Evolutionary conservation across 2,113 vertebrate genomes (phyloP).

Genomic region (Helogale parvula): DNA sequence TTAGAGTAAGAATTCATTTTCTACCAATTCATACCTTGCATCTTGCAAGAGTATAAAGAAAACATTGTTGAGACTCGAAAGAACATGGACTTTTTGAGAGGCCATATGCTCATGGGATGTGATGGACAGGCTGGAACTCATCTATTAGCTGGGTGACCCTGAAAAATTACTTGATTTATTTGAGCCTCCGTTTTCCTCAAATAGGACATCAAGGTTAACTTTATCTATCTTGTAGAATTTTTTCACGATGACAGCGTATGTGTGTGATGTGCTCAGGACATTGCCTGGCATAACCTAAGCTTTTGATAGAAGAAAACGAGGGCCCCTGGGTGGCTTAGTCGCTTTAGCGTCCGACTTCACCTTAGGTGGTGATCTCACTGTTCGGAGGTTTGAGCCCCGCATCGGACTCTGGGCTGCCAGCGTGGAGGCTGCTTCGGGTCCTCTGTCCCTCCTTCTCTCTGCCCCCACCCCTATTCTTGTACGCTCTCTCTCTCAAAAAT

Average conservation of each 20-base stretch:
- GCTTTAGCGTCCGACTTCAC: no score
- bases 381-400: no score
- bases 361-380: no score
- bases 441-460: no score
- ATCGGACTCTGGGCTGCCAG: no score
- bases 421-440: no score
- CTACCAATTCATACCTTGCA: not conserved
- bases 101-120: not conserved
- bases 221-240: not conserved
- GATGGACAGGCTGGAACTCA: not conserved
- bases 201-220: conserved; percentile 27
- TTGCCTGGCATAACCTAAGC: not conserved
- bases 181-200: not conserved
- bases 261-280: not conserved
- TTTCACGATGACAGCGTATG: not conserved
- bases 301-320: not conserved
- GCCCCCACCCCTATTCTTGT: no score
- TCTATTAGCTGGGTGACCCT: not conserved
- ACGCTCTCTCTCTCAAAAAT: no score
- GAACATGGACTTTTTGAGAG: not conserved
- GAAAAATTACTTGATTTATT: not conserved
- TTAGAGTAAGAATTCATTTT: not conserved
- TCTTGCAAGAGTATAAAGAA: not conserved
- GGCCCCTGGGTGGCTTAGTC: no score
- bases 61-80: not conserved